Evolutionary conservation across 2,113 vertebrate species (phyloP).

Genomic region (Delphinapterus leucas): DNA sequence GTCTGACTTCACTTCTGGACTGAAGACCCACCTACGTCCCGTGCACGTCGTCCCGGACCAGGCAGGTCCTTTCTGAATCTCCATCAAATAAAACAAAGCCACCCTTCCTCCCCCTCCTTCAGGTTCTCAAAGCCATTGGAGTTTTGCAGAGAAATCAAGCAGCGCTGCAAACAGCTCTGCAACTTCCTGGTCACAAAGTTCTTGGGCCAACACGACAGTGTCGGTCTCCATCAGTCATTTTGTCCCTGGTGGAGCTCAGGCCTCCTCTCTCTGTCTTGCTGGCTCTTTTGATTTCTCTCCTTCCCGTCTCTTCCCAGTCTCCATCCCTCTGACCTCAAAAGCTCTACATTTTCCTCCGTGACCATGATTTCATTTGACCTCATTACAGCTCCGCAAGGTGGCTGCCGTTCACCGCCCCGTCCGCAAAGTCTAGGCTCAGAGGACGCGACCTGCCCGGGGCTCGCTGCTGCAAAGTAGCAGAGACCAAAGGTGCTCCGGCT

Average conservation of each 20-base stretch:
- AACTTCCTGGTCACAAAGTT: background rate
- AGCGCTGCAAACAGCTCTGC: fast-evolving
- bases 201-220: fast-evolving
- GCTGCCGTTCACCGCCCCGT: fast-evolving
- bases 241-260: fast-evolving
- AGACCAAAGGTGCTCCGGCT: background rate
- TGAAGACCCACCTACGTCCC: background rate
- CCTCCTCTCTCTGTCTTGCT: background rate
- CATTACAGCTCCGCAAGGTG: fast-evolving
- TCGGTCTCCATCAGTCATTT: fast-evolving
- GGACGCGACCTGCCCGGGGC: background rate
- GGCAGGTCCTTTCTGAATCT: background rate
- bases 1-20: background rate
- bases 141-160: background rate
- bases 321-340: background rate
- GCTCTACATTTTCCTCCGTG: background rate
- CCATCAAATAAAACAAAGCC: background rate
- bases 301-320: too few relatives aligned
- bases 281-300: too few relatives aligned
- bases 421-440: fast-evolving
- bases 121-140: background rate
- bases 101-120: fast-evolving
- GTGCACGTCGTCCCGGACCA: fast-evolving
- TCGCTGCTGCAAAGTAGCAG: too few relatives aligned
- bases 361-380: background rate